phyloP scores from a whole-genome alignment of 1,140 invertebrate species.

The Anastrepha obliqua region DNA sequence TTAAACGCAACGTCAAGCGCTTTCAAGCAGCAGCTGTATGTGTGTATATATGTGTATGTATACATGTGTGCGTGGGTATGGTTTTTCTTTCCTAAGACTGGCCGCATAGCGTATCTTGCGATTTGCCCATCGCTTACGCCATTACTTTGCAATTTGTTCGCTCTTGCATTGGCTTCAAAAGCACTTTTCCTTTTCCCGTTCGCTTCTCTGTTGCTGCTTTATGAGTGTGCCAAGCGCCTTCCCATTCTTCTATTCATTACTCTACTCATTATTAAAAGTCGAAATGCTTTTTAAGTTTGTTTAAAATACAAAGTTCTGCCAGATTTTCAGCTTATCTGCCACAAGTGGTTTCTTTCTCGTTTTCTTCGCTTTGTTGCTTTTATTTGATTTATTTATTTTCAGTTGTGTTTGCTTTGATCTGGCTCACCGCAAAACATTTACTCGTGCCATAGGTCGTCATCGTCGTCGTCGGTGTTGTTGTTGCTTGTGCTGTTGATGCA shows the following conservation, averaged over 20 bases:
- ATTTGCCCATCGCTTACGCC: neutral
- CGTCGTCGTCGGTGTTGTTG: neutral
- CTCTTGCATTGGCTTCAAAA: neutral
- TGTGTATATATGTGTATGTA: neutral
- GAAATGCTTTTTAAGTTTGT: neutral
- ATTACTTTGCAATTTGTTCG: neutral
- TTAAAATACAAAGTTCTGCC: conserved; percentile 32
- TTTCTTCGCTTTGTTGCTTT: neutral
- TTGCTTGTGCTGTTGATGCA: neutral
- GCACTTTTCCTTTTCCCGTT: conserved; percentile 19
- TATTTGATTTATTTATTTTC: conserved; percentile 1
- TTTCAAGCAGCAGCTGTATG: neutral
- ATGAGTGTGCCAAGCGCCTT: neutral
- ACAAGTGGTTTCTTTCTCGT: conserved; percentile 20
- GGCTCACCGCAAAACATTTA: conserved; percentile 41
- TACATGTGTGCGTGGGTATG: neutral
- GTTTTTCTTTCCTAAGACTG: neutral
- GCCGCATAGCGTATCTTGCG: neutral
- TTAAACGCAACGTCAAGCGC: neutral
- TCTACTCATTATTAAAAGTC: neutral
- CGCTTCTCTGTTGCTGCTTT: neutral
- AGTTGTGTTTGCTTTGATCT: conserved; percentile 42
- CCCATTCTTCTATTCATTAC: neutral
- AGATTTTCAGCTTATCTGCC: conserved; percentile 35
- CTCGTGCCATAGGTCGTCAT: conserved; percentile 32